Percentiles rank a stretch among this genome's conserved stretches.
Conservation (phyloP, 2,888 invertebrate species). For the Synergus laeviventris region DNA sequence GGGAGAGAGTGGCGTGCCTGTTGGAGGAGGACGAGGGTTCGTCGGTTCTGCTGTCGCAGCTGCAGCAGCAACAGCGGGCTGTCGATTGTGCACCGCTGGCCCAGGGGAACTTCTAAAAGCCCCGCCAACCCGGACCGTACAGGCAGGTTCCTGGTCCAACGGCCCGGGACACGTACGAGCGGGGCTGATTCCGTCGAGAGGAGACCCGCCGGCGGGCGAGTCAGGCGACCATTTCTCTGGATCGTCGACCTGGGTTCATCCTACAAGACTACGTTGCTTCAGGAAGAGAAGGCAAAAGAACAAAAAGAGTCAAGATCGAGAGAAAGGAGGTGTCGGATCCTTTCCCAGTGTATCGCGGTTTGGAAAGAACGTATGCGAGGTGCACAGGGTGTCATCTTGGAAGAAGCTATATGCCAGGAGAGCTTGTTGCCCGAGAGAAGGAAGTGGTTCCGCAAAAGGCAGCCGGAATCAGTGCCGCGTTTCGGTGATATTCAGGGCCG, state of each 20-base stretch:
- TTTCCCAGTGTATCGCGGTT: constrained; percentile 22
- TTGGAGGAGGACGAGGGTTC: constrained; percentile 48
- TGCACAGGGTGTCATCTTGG: constrained; percentile 24
- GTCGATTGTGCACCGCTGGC: constrained; percentile 52
- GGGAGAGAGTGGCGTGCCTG: constrained; percentile 18
- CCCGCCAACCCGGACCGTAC: constrained; percentile 65
- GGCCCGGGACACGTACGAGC: constrained; percentile 67
- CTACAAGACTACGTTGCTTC: not conserved
- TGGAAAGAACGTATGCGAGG: constrained; percentile 1
- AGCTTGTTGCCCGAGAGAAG: not conserved
- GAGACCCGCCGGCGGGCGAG: constrained; percentile 59
- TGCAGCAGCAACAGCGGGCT: constrained; percentile 46
- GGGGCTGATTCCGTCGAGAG: constrained; percentile 66
- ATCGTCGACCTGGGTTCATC: constrained; percentile 41
- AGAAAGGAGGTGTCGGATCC: constrained; percentile 33
- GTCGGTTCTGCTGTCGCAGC: constrained; percentile 29
- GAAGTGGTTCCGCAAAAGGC: constrained; percentile 5
- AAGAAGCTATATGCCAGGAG: constrained; percentile 9
- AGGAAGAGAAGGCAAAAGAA: constrained; percentile 45
- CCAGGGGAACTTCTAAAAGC: constrained; percentile 70
- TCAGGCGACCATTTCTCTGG: constrained; percentile 54
- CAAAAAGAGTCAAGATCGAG: constrained; percentile 41
- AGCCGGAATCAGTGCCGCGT: constrained; percentile 36
- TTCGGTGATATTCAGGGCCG: constrained; percentile 41
- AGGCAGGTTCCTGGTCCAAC: constrained; percentile 62